phyloP scores from a whole-genome alignment of 2,888 invertebrate species.

The Heliconius erato region DNA sequence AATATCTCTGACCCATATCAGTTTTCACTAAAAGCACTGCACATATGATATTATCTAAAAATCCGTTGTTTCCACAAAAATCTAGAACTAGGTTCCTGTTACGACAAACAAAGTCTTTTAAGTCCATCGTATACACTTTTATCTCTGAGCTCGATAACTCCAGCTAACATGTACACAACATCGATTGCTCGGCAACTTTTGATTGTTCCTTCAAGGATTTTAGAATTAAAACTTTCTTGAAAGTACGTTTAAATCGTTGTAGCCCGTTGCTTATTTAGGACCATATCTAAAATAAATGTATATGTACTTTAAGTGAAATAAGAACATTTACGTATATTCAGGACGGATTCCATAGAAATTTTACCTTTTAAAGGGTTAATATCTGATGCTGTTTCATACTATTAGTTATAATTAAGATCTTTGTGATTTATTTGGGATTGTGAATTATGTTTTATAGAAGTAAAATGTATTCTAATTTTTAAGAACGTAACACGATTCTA shows the following conservation, averaged over 20 bases:
- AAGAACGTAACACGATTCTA: background rate
- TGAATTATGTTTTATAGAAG: background rate
- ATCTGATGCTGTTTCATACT: slow-evolving; percentile 5
- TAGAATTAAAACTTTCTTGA: slow-evolving; percentile 26
- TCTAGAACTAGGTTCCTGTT: slow-evolving; percentile 21
- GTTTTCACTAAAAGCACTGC: background rate
- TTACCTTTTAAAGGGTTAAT: slow-evolving; percentile 2
- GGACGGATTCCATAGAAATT: slow-evolving; percentile 10
- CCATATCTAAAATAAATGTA: slow-evolving; percentile 5
- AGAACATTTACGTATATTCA: background rate
- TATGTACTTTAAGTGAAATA: background rate
- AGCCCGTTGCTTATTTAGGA: slow-evolving; percentile 27
- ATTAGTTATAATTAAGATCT: background rate
- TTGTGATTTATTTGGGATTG: background rate
- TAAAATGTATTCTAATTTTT: background rate
- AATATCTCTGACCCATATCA: background rate
- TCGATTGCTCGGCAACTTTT: slow-evolving; percentile 38
- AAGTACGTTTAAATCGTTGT: background rate
- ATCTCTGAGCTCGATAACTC: slow-evolving; percentile 44
- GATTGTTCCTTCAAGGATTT: slow-evolving; percentile 37
- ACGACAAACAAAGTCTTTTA: slow-evolving; percentile 16
- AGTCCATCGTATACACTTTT: slow-evolving; percentile 39
- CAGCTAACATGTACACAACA: slow-evolving; percentile 44
- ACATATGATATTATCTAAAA: slow-evolving; percentile 4
- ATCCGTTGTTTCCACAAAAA: slow-evolving; percentile 1